Percentiles rank a stretch among this genome's conserved stretches.
These are phyloP conservation scores for Axea sp. DNA, from an alignment of 2,888 invertebrate genomes.

Conservation along the genomic window DNA sequence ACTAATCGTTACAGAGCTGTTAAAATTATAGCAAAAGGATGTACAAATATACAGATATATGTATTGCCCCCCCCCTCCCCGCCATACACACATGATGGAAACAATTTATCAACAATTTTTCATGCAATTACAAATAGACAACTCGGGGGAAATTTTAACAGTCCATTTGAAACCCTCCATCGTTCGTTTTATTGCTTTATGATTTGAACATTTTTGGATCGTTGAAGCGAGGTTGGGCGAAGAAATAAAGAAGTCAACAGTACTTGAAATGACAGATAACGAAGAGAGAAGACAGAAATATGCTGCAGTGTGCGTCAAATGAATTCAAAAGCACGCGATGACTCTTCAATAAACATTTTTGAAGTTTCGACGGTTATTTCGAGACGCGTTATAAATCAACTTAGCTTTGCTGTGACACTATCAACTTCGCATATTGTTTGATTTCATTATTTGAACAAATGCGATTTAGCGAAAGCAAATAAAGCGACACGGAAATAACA, in stretches of 20 bases:
- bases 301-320: constrained; percentile 24
- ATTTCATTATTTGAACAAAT: constrained; percentile 45
- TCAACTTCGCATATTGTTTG: constrained; percentile 13
- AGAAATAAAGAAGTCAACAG: constrained; percentile 45
- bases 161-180: constrained; percentile 5
- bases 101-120: too few species aligned
- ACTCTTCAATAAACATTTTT: constrained; percentile 37
- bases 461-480: constrained; percentile 9
- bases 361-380: constrained; percentile 29
- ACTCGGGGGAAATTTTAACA: constrained; percentile 7
- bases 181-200: constrained; percentile 31
- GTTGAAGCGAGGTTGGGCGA: constrained; percentile 5
- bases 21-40: too few species aligned
- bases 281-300: constrained; percentile 37
- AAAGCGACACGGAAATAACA: not conserved
- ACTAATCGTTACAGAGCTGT: too few species aligned
- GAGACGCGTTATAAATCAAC: constrained; percentile 1
- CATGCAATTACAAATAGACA: too few species aligned
- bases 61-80: too few species aligned
- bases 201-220: constrained; percentile 40
- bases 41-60: too few species aligned
- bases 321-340: constrained; percentile 46
- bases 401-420: not conserved
- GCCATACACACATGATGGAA: too few species aligned
- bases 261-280: constrained; percentile 47